Percentiles rank a stretch among this genome's conserved stretches.
These are phyloP conservation scores for Poecilia picta DNA, from an alignment of 2,797 vertebrate genomes.

Conservation along the genomic window DNA sequence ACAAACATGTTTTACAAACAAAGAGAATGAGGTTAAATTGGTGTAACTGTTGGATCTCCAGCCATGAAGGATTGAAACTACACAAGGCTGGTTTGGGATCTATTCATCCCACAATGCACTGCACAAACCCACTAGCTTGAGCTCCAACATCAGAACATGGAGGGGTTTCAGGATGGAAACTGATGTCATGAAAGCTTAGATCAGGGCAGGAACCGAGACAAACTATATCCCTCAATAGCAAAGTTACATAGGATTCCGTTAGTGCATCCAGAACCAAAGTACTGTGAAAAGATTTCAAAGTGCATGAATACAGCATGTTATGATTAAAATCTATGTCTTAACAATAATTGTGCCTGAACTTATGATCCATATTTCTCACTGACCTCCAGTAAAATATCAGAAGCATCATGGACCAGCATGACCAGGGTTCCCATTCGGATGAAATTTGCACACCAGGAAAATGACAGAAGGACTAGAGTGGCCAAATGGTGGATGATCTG, in stretches of 20 bases:
- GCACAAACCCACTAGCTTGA: background rate
- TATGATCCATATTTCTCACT: slow-evolving; percentile 23
- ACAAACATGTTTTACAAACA: too few relatives aligned
- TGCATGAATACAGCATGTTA: background rate
- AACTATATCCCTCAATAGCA: too few relatives aligned
- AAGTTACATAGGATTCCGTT: too few relatives aligned
- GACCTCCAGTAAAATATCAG: slow-evolving; percentile 94
- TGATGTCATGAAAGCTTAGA: too few relatives aligned
- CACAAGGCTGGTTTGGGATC: too few relatives aligned
- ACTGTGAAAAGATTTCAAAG: background rate
- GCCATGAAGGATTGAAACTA: too few relatives aligned
- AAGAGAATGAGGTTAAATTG: too few relatives aligned
- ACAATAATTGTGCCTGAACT: background rate
- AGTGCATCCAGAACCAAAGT: too few relatives aligned
- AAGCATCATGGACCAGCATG: slow-evolving; percentile 90
- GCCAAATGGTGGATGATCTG: slow-evolving; percentile 93
- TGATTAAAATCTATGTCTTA: background rate
- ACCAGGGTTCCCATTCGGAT: slow-evolving; percentile 91
- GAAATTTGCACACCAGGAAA: slow-evolving; percentile 94
- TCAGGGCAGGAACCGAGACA: too few relatives aligned
- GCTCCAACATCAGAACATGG: background rate
- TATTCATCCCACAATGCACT: too few relatives aligned
- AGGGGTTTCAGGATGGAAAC: background rate
- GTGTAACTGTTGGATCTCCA: too few relatives aligned
- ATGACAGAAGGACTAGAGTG: slow-evolving; percentile 87